Base-by-base conservation (phyloP, 2,888 invertebrate genomes). In the Drosophila rellima region DNA sequence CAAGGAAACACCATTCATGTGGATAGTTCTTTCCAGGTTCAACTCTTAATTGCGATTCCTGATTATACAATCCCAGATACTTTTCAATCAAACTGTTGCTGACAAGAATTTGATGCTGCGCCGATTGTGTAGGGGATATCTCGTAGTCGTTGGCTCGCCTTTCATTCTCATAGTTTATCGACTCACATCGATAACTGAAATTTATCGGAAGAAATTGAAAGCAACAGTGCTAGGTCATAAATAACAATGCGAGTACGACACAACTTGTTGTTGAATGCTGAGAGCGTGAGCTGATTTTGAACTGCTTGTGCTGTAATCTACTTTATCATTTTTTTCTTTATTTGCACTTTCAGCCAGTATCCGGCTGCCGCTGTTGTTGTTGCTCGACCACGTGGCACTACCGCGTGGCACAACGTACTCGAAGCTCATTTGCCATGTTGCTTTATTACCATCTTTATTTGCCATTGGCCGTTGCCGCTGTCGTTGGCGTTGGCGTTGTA, bases 391-490 rank as follows among this genome's bases (percentile, higher is more conserved):
- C 54, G 61, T 23, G 17, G 52, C 26, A 13, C 48, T 23, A 39
- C 48, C 44, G 64, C 55, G 55, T 51, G 51, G 20, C 55, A 29
- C 37, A 55, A 39, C 55, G 33, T 44, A 23, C 23, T 6, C 23
- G 23, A 23, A 60, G 65, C 80, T 71, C 78, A 78, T 79, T 78
- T 78, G 78, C 80, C 78, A 78, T 52, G 72, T 57, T 70, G 63
- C 77, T 78, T 80, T 80, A 78, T 78, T 74, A 70, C 77, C 77
- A 64, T 77, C 79, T 78, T 74, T 77, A 75, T 73, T 75, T 75
- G 60, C 70, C 74, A 65, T 75, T 75, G 69, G 75, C 61, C 74
- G 52, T 74, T 74, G 68, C 44, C 51, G 64, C 67, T 51, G 76
- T 65, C 67, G 67, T 70, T 72, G 67, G 39, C 66, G 40, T 47